Evolutionary conservation across 64 coral and sea anemone species (phyloP), one percentile per base, ranked within the genome.

Genomic region (Montipora sp.): DNA sequence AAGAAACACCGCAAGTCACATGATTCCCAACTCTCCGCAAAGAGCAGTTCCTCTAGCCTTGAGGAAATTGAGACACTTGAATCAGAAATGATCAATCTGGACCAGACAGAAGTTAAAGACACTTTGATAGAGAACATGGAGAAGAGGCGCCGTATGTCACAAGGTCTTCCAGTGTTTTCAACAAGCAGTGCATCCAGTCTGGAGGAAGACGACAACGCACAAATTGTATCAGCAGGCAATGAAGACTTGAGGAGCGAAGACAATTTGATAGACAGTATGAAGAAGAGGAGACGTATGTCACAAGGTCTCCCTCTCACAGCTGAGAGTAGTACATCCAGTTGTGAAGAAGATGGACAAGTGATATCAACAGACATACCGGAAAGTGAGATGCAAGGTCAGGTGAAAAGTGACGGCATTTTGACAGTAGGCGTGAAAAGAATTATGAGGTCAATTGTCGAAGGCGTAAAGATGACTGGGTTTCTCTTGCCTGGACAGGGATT

Each of bases 261-360:
- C 43, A 8, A 3, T 67, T 67, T 83, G 4, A 67, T 47, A 7
- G 59, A 83, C 14, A 83, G 36, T 15, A 83, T 83, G 80, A 47
- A 83, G 63, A 83, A 83, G 80, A 83, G 43, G 36, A 24, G 80
- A 46, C 80, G 80, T 36, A 83, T 47, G 80, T 83, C 80, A 2
- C 60, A 67, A n/a, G 80, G 24, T n/a, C 60, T 83, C 15, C 27
- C 80, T 19, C 14, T 14, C 36, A 43, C 80, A 47, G 43, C 44
- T 13, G 4, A 12, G 9, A 84, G 18, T 16, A 85, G 44, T 12
- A 10, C 61, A 15, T 46, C 80, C 8, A 85, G 55, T 60, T 36
- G 21, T 43, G 79, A 81, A 8, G 53, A 15, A 20, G 23, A 81
- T 21, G 19, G 21, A 15, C 3, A 7, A 23, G 68, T 68, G 4